A percentile compares a stretch with the other conserved stretches of the same genome.
These are phyloP conservation scores for Mesaphorura yosii DNA, from an alignment of 1,140 invertebrate genomes.

Conservation along the genomic window DNA sequence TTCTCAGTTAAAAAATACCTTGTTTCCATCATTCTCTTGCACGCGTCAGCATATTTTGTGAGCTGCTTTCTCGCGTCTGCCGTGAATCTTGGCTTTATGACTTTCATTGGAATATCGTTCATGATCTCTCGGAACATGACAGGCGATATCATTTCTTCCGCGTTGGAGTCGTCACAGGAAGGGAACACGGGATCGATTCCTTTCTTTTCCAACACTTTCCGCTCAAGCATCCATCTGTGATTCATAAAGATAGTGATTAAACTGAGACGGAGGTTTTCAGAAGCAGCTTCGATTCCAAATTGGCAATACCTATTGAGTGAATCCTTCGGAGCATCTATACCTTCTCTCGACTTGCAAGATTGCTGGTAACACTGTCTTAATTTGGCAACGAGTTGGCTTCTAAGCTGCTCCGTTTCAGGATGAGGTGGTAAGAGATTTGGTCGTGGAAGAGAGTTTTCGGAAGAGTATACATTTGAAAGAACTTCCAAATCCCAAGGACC, in stretches of 20 bases:
- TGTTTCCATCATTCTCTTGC: conserved; percentile 92
- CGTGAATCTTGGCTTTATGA: conserved; percentile 86
- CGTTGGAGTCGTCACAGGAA: conserved; percentile 75
- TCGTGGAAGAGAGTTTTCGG: conserved; percentile 13
- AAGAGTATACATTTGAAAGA: conserved; percentile 60
- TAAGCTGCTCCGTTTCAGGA: conserved; percentile 17
- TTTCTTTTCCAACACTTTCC: conserved; percentile 72
- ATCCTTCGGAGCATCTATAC: conserved; percentile 87
- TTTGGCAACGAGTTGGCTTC: conserved; percentile 62
- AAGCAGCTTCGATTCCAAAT: background rate
- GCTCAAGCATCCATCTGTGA: conserved; percentile 72
- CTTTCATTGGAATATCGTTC: conserved; percentile 95
- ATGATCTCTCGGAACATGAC: conserved; percentile 92
- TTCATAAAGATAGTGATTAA: background rate
- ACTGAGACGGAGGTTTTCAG: background rate
- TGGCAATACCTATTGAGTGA: conserved; percentile 65
- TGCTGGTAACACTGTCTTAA: conserved; percentile 84
- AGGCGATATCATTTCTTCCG: conserved; percentile 72
- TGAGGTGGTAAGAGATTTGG: conserved; percentile 17
- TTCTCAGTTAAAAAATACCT: conserved; percentile 36
- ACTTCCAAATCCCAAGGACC: conserved; percentile 94
- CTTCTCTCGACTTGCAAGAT: conserved; percentile 81
- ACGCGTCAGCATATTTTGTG: conserved; percentile 87
- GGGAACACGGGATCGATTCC: conserved; percentile 69
- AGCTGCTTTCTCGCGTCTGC: conserved; percentile 92